Evolutionary conservation across 1,140 invertebrate species (phyloP), one percentile per base, ranked within the genome.

Genomic region (Leptopilina clavipes): DNA sequence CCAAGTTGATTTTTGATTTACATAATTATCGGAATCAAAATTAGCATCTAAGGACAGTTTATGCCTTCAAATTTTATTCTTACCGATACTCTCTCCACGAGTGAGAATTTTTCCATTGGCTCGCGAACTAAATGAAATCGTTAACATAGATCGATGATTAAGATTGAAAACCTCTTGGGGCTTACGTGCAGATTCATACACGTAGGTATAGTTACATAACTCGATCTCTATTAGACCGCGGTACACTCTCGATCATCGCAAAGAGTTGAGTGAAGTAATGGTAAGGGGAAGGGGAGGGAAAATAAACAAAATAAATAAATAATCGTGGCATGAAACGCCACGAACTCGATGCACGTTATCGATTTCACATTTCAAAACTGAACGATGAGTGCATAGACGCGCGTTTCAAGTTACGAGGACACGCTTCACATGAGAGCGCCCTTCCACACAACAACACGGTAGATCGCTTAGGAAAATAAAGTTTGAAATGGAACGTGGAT

Each of bases 291-390:
- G 37, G 8, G 11, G 59, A 12, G 59, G 59, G 11, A 14, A 37
- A 65, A 65, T 65, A 65, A 65, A 65, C 12, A 25, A 65, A 65
- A 65, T 25, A 65, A 65, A 65, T 18, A 65, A 65, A 65, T 37
- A 65, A 65, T 65, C 59, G 59, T 65, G 59, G 11, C 59, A 65
- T 7, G 11, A 65, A 65, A 65, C 25, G 59, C 59, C 59, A 65
- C 59, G 59, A 65, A 65, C 19, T 65, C 59, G 59, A 65, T 65
- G 59, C 59, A 65, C 59, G 59, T 65, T 65, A 65, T 65, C 59
- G 59, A 65, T 65, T 65, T 65, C 59, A 65, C 25, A 65, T 65
- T 25, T 65, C 25, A 65, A 31, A 31, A 65, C 59, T 65, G 59
- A 65, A 65, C 59, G 59, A 65, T 65, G 59, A 65, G 59, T 65